A percentile compares a stretch with the other conserved stretches of the same genome.
Conservation (phyloP, 1,140 invertebrate species). For the Ostrea denselamellosa region DNA sequence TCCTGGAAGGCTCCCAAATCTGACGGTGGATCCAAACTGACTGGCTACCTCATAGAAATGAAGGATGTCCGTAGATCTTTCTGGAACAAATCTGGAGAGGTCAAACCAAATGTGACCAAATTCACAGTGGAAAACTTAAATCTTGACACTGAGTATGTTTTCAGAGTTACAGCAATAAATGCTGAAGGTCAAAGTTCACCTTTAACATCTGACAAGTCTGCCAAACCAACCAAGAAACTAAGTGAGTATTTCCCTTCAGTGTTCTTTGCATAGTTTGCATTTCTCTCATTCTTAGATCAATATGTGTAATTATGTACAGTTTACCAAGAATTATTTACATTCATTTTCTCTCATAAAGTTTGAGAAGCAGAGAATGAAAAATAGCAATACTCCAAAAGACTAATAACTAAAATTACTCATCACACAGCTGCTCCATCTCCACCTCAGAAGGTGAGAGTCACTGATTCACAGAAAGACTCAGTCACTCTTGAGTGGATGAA, state of each 20-base stretch:
- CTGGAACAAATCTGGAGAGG: constrained; percentile 91
- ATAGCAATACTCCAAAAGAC: not conserved
- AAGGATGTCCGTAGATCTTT: constrained; percentile 89
- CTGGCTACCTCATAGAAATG: constrained; percentile 97
- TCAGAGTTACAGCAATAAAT: constrained; percentile 91
- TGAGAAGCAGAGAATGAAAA: not conserved
- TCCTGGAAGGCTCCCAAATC: constrained; percentile 92
- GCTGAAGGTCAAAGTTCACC: constrained; percentile 93
- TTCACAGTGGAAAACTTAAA: constrained; percentile 80
- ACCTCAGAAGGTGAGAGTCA: constrained; percentile 84
- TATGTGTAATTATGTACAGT: too few relatives aligned
- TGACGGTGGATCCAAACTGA: constrained; percentile 93
- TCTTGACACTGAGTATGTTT: constrained; percentile 81
- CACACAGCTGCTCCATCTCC: constrained; percentile 92
- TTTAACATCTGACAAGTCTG: constrained; percentile 88
- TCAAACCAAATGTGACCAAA: constrained; percentile 79
- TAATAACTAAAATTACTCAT: not conserved
- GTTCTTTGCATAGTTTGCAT: not conserved
- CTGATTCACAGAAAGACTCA: constrained; percentile 83
- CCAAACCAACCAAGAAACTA: constrained; percentile 89
- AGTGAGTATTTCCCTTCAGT: constrained; percentile 56
- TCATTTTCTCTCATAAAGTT: not conserved
- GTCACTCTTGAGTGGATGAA: constrained; percentile 93
- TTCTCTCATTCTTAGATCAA: too few relatives aligned
- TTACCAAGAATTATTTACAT: too few relatives aligned